phyloP scores from a whole-genome alignment of 2,888 invertebrate species.

The Seira ritae region DNA sequence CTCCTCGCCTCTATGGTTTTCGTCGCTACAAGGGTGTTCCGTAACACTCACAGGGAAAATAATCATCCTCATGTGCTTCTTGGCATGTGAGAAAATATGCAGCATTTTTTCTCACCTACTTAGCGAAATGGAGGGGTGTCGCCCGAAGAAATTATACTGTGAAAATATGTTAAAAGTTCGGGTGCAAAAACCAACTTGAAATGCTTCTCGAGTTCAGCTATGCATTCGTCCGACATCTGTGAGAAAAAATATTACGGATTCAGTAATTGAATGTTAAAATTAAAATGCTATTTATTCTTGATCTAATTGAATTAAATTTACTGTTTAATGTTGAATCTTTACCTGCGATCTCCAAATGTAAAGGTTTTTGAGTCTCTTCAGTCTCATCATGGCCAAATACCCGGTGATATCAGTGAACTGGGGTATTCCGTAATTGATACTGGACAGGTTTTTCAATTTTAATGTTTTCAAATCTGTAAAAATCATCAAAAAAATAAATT shows the following conservation, averaged over 20 bases:
- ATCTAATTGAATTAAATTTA: slow-evolving; percentile 16
- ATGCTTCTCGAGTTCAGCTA: slow-evolving; percentile 39
- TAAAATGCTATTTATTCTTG: neutral
- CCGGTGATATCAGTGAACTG: slow-evolving; percentile 61
- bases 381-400: slow-evolving; percentile 48
- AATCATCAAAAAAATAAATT: neutral
- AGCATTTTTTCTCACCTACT: too few species aligned
- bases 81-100: slow-evolving; percentile 27
- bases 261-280: neutral
- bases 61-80: slow-evolving; percentile 41
- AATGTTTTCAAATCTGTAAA: slow-evolving; percentile 57
- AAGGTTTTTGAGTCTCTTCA: slow-evolving; percentile 42
- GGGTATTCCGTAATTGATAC: slow-evolving; percentile 54
- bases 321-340: slow-evolving; percentile 5
- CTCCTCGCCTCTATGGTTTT: slow-evolving; percentile 40
- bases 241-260: slow-evolving; percentile 21
- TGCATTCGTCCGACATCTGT: slow-evolving; percentile 58
- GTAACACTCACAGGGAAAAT: neutral
- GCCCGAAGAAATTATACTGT: neutral
- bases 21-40: slow-evolving; percentile 32
- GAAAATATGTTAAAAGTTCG: slow-evolving; percentile 43
- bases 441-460: slow-evolving; percentile 62
- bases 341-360: slow-evolving; percentile 63
- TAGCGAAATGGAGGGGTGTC: too few species aligned
- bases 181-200: slow-evolving; percentile 48